phyloP scores from a whole-genome alignment of 2,888 invertebrate genomes.

The Netelia inedita region DNA sequence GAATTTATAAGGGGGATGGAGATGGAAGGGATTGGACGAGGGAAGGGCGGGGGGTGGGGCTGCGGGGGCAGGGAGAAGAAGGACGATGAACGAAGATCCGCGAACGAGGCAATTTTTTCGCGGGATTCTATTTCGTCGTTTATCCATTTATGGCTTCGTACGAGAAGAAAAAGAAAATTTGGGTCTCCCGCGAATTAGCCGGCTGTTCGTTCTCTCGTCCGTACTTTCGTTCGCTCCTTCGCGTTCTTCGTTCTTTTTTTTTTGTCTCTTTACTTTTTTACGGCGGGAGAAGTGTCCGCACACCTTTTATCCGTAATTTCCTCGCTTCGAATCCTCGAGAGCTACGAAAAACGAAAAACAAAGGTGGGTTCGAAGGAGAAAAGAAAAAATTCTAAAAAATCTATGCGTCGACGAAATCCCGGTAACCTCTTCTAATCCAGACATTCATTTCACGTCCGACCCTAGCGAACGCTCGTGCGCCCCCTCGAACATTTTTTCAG shows the following conservation, averaged over 20 bases:
- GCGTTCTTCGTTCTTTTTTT: background rate
- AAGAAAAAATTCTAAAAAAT: slow-evolving; percentile 38
- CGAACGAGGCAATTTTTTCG: background rate
- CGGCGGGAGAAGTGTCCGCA: background rate
- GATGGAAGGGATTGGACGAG: background rate
- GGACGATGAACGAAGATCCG: no score
- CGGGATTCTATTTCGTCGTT: slow-evolving; percentile 1
- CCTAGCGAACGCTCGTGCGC: slow-evolving; percentile 41
- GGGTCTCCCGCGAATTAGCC: background rate
- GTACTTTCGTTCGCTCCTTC: background rate
- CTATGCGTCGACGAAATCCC: slow-evolving; percentile 63
- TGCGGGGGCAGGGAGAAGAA: no score
- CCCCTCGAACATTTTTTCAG: slow-evolving; percentile 25
- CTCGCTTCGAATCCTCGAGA: slow-evolving; percentile 14
- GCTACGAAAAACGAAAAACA: slow-evolving; percentile 34
- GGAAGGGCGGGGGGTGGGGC: background rate
- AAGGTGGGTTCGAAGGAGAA: background rate
- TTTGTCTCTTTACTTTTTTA: background rate
- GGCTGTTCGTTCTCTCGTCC: no score
- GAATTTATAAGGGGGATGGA: background rate
- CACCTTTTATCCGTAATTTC: slow-evolving; percentile 1
- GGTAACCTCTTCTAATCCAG: slow-evolving; percentile 77
- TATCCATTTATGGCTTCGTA: background rate
- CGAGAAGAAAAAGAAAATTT: slow-evolving; percentile 7
- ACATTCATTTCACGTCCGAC: slow-evolving; percentile 76